Evolutionary conservation across 2,113 vertebrate genomes (phyloP).

Genomic region (Gallinago undulata): DNA sequence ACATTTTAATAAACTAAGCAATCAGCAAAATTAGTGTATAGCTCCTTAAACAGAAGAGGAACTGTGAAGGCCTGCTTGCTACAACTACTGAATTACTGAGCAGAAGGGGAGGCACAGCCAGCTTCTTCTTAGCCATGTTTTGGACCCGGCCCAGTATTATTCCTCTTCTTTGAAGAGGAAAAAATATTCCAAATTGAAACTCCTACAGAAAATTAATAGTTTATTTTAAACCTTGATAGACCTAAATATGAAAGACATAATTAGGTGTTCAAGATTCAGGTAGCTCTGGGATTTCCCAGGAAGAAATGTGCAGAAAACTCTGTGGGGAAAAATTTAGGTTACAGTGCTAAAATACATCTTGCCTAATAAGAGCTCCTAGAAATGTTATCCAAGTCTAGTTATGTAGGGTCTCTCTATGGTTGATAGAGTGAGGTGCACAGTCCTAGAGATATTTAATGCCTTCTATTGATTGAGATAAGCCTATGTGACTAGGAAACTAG

Average conservation of each 20-base stretch:
- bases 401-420: not conserved
- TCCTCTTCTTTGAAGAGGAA: not conserved
- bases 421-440: rapidly evolving
- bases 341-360: not conserved
- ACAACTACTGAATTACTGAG: not conserved
- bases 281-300: not conserved
- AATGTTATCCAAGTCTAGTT: not conserved
- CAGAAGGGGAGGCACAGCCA: not conserved
- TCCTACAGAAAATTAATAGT: not conserved
- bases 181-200: not conserved
- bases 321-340: not conserved
- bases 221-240: not conserved
- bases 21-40: not conserved
- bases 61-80: not conserved
- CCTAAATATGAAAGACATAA: not conserved
- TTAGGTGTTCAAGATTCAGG: not conserved
- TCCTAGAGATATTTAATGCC: not conserved
- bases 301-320: not conserved
- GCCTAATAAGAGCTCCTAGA: not conserved
- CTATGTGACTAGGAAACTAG: not conserved
- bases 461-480: not conserved
- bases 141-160: not conserved
- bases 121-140: not conserved
- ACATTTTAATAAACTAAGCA: not conserved
- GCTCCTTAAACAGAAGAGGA: not conserved